Evolutionary conservation across 2,113 vertebrate species (phyloP).

Genomic region (Prunella himalayana): DNA sequence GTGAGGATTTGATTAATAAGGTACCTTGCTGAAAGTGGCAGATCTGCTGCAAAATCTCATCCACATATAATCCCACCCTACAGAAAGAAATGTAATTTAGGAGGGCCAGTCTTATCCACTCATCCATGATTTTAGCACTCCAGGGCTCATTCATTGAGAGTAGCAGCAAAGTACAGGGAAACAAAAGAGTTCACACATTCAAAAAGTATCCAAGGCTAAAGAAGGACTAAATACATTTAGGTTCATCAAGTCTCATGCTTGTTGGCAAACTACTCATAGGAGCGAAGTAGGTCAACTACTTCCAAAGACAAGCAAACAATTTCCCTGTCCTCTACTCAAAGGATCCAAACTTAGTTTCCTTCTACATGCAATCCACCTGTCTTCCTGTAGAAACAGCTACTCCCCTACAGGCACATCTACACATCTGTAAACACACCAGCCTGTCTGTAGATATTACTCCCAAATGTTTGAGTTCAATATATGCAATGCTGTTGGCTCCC

Average conservation of each 20-base stretch:
- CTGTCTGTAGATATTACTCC: not conserved
- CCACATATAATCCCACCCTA: not conserved
- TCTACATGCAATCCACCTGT: not conserved
- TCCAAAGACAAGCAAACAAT: not conserved
- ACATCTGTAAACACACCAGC: not conserved
- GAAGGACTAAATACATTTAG: not conserved
- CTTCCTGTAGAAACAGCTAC: not conserved
- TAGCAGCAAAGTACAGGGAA: not conserved
- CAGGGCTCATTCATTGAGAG: not conserved
- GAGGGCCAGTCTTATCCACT: not conserved
- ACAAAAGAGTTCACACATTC: not conserved
- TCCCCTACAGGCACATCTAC: not conserved
- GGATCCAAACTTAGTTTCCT: not conserved
- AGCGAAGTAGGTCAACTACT: not conserved
- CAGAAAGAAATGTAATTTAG: conserved; percentile 13
- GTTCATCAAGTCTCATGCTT: not conserved
- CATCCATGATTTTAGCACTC: not conserved
- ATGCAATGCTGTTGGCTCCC: not conserved
- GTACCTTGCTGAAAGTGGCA: not conserved
- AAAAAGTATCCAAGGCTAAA: not conserved
- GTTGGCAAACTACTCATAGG: not conserved
- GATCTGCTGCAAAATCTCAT: not conserved
- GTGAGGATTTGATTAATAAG: conserved; percentile 9
- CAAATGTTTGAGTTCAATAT: not conserved
- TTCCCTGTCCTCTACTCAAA: not conserved